Percentiles rank a stretch among this genome's conserved stretches.
phyloP scores from a whole-genome alignment of 2,888 invertebrate species.

The Macrophya alboannulata region DNA sequence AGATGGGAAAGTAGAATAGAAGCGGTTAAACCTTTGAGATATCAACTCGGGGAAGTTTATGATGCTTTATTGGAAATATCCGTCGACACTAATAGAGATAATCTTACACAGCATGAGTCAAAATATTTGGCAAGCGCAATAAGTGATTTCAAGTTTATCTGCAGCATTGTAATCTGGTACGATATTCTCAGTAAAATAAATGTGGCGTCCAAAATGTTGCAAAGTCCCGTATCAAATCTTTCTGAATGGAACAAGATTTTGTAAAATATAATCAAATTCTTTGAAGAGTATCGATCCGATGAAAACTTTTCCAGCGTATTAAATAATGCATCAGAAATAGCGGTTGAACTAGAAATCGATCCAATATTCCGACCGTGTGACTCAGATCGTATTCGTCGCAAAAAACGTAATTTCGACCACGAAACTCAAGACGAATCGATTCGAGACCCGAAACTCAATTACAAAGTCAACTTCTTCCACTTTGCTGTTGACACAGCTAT shows the following conservation, averaged over 20 bases:
- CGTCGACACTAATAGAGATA: constrained; percentile 46
- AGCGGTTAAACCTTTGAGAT: constrained; percentile 61
- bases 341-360: constrained; percentile 46
- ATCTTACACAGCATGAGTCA: constrained; percentile 28
- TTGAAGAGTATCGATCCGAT: constrained; percentile 25
- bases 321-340: not conserved
- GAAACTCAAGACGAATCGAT: constrained; percentile 50
- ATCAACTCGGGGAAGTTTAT: constrained; percentile 60
- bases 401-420: constrained; percentile 46
- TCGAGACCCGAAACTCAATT: constrained; percentile 34
- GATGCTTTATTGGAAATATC: constrained; percentile 60
- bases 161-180: constrained; percentile 6
- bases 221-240: constrained; percentile 14
- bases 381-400: constrained; percentile 42
- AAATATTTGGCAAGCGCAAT: constrained; percentile 41
- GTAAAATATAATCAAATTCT: constrained; percentile 17
- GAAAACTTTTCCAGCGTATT: constrained; percentile 1
- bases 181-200: constrained; percentile 18
- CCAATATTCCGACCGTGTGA: constrained; percentile 30
- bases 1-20: constrained; percentile 64
- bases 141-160: constrained; percentile 49
- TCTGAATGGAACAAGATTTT: constrained; percentile 15
- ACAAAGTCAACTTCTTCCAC: constrained; percentile 59
- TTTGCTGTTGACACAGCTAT: constrained; percentile 58
- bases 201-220: constrained; percentile 13